Evolutionary conservation across 2,113 vertebrate genomes (phyloP).

Genomic region (Dipodomys ordii): DNA sequence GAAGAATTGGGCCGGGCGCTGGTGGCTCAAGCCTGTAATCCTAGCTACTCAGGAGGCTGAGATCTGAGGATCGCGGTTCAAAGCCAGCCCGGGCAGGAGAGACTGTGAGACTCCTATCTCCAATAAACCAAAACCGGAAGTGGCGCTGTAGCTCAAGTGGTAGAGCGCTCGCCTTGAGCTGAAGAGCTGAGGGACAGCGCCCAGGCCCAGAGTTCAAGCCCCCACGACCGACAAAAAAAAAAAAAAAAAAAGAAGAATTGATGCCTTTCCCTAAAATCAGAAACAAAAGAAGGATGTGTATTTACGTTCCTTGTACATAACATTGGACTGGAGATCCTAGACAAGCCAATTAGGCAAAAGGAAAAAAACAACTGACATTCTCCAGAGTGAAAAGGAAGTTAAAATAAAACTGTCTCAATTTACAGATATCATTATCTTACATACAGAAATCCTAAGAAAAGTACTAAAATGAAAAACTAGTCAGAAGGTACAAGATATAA

Average conservation of each 20-base stretch:
- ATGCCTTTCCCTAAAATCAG: not conserved
- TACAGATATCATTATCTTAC: not conserved
- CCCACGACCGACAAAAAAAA: too few relatives aligned
- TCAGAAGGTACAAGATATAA: not conserved
- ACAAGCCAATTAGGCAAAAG: not conserved
- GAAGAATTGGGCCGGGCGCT: too few relatives aligned
- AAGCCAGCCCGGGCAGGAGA: too few relatives aligned
- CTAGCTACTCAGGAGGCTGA: too few relatives aligned
- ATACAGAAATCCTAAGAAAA: not conserved
- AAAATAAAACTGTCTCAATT: not conserved
- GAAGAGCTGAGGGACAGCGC: too few relatives aligned
- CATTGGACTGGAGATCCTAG: not conserved
- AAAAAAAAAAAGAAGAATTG: not conserved
- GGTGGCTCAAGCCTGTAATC: too few relatives aligned
- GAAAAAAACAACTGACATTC: not conserved
- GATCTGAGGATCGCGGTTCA: too few relatives aligned
- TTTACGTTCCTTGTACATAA: not conserved
- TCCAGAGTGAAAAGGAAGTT: not conserved
- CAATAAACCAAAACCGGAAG: too few relatives aligned
- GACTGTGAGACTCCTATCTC: too few relatives aligned
- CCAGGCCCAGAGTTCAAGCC: too few relatives aligned
- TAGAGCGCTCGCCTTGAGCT: too few relatives aligned
- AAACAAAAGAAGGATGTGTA: slow-evolving; percentile 14
- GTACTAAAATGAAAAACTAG: not conserved
- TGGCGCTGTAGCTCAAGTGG: too few relatives aligned